Evolutionary conservation across 2,888 invertebrate genomes (phyloP).

Genomic region (Conops quadrifasciatus): DNA sequence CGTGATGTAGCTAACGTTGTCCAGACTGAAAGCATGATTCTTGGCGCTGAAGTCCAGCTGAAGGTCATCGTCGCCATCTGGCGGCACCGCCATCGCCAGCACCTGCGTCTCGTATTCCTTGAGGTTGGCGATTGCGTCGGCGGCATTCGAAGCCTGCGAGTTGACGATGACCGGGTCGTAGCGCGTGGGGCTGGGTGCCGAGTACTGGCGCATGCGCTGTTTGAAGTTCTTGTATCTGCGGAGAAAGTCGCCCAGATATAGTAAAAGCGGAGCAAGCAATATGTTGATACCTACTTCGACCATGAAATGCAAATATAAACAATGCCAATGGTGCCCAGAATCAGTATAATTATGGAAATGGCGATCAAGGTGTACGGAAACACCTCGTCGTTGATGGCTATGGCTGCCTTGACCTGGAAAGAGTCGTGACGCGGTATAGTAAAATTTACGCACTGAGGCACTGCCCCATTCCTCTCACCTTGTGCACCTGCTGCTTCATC

Average conservation of each 20-base stretch:
- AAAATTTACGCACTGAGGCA: background rate
- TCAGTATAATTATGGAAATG: constrained; percentile 87
- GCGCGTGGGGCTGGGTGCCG: constrained; percentile 71
- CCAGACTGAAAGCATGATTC: constrained; percentile 87
- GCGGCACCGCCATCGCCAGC: constrained; percentile 89
- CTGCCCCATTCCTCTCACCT: constrained; percentile 49
- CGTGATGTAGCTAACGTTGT: constrained; percentile 88
- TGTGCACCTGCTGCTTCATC: constrained; percentile 61
- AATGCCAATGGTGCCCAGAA: constrained; percentile 87
- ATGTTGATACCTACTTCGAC: constrained; percentile 78
- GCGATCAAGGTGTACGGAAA: constrained; percentile 90
- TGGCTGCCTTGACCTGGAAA: constrained; percentile 66
- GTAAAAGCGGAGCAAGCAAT: background rate
- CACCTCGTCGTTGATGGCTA: constrained; percentile 73
- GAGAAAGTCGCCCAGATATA: background rate
- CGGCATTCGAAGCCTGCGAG: constrained; percentile 65
- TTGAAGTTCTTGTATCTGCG: constrained; percentile 86
- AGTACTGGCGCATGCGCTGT: constrained; percentile 81
- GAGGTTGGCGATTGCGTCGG: constrained; percentile 70
- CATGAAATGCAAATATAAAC: constrained; percentile 93
- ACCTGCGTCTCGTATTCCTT: constrained; percentile 96
- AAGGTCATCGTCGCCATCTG: constrained; percentile 83
- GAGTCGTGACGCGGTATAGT: background rate
- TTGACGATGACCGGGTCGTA: constrained; percentile 75
- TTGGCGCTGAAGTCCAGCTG: constrained; percentile 87